Conservation (phyloP, 2,888 invertebrate species). For the Trisateles emortualis region DNA sequence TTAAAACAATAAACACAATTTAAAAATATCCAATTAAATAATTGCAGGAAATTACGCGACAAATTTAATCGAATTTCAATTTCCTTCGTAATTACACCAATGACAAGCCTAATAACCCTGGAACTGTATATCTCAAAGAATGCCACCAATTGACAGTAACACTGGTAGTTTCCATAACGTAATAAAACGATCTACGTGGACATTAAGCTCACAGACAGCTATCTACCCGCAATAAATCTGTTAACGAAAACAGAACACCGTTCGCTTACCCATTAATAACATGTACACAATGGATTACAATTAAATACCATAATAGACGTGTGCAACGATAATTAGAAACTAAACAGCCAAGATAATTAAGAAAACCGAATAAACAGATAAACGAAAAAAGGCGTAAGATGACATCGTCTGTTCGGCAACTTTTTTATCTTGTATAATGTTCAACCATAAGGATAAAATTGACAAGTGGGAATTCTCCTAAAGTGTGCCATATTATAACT, state of each 20-base stretch:
- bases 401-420: too few species aligned
- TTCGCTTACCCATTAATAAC: not conserved
- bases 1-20: too few species aligned
- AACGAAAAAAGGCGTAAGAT: not conserved
- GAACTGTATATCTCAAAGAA: not conserved
- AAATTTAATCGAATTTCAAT: not conserved
- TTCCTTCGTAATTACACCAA: not conserved
- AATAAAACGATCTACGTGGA: not conserved
- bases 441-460: too few species aligned
- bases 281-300: too few species aligned
- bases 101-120: not conserved
- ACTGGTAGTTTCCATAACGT: not conserved
- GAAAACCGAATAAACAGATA: not conserved
- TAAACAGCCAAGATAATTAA: not conserved
- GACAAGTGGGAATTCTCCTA: too few species aligned
- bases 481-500: too few species aligned
- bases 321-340: not conserved
- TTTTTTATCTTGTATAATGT: too few species aligned
- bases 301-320: not conserved
- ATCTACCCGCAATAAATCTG: too few species aligned
- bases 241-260: too few species aligned
- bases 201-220: not conserved
- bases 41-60: not conserved
- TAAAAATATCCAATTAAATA: too few species aligned
- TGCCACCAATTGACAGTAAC: not conserved